A percentile compares a stretch with the other conserved stretches of the same genome.
These are phyloP conservation scores for Vollenhovia emeryi DNA, from an alignment of 1,140 invertebrate genomes.

Conservation along the genomic window DNA sequence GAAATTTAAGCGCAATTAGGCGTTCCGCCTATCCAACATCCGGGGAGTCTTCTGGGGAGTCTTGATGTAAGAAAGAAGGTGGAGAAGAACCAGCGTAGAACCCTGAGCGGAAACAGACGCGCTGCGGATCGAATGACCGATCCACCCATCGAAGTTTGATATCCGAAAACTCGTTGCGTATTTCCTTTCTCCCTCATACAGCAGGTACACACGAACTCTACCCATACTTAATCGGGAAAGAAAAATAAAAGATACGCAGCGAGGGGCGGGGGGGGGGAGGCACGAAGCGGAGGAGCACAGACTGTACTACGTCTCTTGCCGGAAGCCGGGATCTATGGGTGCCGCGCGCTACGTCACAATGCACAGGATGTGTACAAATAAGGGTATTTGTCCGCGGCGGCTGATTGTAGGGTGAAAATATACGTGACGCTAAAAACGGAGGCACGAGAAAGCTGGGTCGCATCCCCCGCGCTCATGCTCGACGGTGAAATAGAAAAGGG, in stretches of 20 bases:
- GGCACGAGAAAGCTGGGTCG: conserved; percentile 31
- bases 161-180: conserved; percentile 23
- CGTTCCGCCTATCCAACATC: conserved; percentile 45
- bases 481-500: conserved; percentile 69
- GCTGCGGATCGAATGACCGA: not conserved
- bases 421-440: conserved; percentile 80
- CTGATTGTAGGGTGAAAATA: conserved; percentile 82
- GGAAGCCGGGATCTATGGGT: conserved; percentile 71
- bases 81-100: not conserved
- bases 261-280: conserved; percentile 23
- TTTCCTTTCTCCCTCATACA: not conserved
- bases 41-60: not conserved
- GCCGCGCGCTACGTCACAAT: conserved; percentile 78
- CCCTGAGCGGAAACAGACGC: conserved; percentile 7
- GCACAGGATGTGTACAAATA: conserved; percentile 86
- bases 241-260: conserved; percentile 56
- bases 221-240: conserved; percentile 1
- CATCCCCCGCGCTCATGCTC: conserved; percentile 68
- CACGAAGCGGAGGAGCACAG: conserved; percentile 28
- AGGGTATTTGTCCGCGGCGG: conserved; percentile 82
- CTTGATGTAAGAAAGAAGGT: not conserved
- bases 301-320: conserved; percentile 38
- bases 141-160: conserved; percentile 18
- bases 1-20: conserved; percentile 61
- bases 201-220: conserved; percentile 67